A percentile compares a stretch with the other conserved stretches of the same genome.
Evolutionary conservation across 92 coral and sea anemone species (phyloP).

Genomic region (Parazoanthus swiftii): DNA sequence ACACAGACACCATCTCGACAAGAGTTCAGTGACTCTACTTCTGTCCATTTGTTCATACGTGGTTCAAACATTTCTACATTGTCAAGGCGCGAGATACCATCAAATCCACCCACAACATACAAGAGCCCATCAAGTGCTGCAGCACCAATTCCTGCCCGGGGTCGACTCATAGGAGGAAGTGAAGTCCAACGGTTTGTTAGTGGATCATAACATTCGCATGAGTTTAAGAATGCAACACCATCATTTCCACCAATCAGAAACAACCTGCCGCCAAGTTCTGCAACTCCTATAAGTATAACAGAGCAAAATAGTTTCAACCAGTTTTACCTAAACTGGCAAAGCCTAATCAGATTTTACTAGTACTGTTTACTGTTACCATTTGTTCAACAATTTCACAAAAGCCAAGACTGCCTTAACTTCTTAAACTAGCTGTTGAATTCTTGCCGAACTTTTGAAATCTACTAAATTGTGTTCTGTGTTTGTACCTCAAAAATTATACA

Average conservation of each 20-base stretch:
- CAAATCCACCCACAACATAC: conserved; percentile 98
- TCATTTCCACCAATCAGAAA: conserved; percentile 99
- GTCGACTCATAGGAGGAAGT: conserved; percentile 91
- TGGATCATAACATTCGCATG: conserved; percentile 95
- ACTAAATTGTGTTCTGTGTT: too few species aligned
- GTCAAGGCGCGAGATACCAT: conserved; percentile 92
- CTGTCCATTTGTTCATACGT: conserved; percentile 94
- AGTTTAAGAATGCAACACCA: conserved; percentile 91
- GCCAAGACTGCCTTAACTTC: too few species aligned
- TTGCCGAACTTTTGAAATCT: too few species aligned
- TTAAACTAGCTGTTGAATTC: too few species aligned
- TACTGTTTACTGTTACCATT: neutral
- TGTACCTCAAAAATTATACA: too few species aligned
- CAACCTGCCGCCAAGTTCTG: conserved; percentile 91
- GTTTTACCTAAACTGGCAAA: neutral
- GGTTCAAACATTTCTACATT: conserved; percentile 97
- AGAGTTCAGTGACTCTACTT: conserved; percentile 85
- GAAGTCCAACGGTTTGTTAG: conserved; percentile 92
- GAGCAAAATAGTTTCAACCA: neutral
- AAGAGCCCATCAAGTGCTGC: conserved; percentile 93
- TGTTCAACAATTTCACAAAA: too few species aligned
- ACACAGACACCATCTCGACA: conserved; percentile 99
- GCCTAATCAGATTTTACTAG: neutral
- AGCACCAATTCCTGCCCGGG: conserved; percentile 98
- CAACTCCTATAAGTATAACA: conserved; percentile 68